These are phyloP conservation scores for Tinea semifulvella DNA, from an alignment of 2,888 invertebrate species.

Conservation along the genomic window DNA sequence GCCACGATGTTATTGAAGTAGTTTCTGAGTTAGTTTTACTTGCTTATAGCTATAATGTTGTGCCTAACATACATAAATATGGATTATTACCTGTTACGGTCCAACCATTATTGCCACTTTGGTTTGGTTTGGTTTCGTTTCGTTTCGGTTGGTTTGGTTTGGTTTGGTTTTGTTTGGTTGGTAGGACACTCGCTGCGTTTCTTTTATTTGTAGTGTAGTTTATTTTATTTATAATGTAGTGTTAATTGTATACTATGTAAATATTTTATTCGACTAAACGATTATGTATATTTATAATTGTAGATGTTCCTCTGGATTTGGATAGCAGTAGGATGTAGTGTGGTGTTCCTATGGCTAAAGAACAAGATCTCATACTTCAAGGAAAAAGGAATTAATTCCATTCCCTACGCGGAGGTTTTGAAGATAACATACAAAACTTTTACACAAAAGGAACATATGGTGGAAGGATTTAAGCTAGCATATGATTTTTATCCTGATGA, in stretches of 20 bases:
- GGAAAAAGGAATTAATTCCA: conserved; percentile 16
- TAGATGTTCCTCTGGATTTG: conserved; percentile 10
- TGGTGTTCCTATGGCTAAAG: conserved; percentile 1
- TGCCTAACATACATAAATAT: too few relatives aligned
- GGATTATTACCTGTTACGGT: too few relatives aligned
- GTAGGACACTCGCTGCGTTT: too few relatives aligned
- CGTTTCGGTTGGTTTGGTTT: too few relatives aligned
- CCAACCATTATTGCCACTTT: too few relatives aligned
- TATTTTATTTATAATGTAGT: background rate
- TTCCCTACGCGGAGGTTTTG: conserved; percentile 15
- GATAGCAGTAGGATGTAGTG: background rate
- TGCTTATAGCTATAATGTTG: too few relatives aligned
- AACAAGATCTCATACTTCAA: conserved; percentile 10
- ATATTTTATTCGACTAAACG: background rate
- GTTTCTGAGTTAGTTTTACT: too few relatives aligned
- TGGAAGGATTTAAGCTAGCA: conserved; percentile 7
- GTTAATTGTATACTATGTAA: background rate
- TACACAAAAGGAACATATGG: conserved; percentile 15
- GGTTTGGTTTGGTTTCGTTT: too few relatives aligned
- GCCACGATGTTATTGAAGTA: too few relatives aligned
- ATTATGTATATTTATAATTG: background rate
- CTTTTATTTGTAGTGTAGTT: background rate
- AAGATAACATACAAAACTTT: conserved; percentile 16
- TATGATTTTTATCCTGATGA: conserved; percentile 19
- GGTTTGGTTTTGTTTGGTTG: too few relatives aligned